A percentile compares a stretch with the other conserved stretches of the same genome.
Evolutionary conservation across 2,888 invertebrate species (phyloP).

Genomic region (Epiblema foenella): DNA sequence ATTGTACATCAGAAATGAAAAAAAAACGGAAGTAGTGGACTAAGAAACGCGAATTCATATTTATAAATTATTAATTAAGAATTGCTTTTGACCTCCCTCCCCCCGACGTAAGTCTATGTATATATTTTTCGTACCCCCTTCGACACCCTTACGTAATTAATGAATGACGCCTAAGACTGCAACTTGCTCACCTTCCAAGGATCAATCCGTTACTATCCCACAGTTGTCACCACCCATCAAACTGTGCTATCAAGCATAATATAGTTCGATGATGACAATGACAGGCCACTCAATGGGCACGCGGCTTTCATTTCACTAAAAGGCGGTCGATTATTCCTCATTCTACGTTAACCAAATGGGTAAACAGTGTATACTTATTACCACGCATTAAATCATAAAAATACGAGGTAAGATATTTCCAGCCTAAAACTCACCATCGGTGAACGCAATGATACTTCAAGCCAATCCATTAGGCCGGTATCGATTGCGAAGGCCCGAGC

Average conservation of each 20-base stretch:
- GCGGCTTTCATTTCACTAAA: not conserved
- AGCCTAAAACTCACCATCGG: slow-evolving; percentile 3
- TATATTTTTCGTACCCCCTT: no score
- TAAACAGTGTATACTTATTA: not conserved
- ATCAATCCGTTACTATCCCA: slow-evolving; percentile 1
- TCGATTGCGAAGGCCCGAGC: slow-evolving; percentile 35
- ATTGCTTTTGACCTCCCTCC: no score
- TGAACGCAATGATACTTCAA: slow-evolving; percentile 31
- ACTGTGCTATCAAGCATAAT: not conserved
- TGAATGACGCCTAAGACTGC: no score
- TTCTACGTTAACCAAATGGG: not conserved
- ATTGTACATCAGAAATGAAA: no score
- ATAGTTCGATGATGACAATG: not conserved
- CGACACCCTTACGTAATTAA: no score
- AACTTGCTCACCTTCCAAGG: no score
- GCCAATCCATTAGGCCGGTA: slow-evolving; percentile 43
- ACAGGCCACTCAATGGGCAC: slow-evolving; percentile 6
- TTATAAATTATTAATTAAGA: no score
- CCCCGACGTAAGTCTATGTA: no score
- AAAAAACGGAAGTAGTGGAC: no score
- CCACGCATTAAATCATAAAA: not conserved
- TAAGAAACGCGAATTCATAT: no score
- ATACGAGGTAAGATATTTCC: not conserved
- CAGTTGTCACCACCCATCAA: slow-evolving; percentile 13
- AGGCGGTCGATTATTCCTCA: not conserved